A percentile compares a stretch with the other conserved stretches of the same genome.
phyloP scores from a whole-genome alignment of 2,888 invertebrate genomes.

The Junonia oenone region DNA sequence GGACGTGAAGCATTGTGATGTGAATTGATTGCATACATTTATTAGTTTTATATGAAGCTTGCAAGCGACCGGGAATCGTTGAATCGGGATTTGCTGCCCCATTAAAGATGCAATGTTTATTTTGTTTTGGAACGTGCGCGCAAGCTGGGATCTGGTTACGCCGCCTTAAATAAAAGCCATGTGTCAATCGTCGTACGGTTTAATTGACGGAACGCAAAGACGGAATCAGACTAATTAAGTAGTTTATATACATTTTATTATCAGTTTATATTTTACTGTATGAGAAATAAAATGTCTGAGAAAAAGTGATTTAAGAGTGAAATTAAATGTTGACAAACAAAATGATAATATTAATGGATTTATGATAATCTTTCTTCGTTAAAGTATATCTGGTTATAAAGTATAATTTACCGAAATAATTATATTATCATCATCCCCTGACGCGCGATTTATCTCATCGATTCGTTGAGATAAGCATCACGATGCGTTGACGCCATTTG shows the following conservation, averaged over 20 bases:
- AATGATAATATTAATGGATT: not conserved
- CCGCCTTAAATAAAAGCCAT: conserved; percentile 51
- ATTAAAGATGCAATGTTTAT: conserved; percentile 60
- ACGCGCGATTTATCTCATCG: conserved; percentile 58
- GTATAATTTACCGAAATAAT: conserved; percentile 11
- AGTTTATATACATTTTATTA: conserved; percentile 25
- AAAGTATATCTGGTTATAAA: not conserved
- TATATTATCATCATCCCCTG: conserved; percentile 48
- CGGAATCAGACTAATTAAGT: conserved; percentile 30
- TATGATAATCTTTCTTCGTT: not conserved
- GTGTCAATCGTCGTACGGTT: conserved; percentile 56
- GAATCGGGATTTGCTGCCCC: conserved; percentile 52
- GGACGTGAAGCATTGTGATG: conserved; percentile 54
- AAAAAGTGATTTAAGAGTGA: not conserved
- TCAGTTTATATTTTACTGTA: conserved; percentile 35
- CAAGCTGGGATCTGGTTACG: conserved; percentile 27
- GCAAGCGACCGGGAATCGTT: conserved; percentile 57
- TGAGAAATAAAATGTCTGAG: no score
- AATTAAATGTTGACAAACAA: no score
- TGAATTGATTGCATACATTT: conserved; percentile 69
- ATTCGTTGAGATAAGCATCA: conserved; percentile 65
- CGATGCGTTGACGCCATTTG: conserved; percentile 71
- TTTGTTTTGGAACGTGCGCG: conserved; percentile 36
- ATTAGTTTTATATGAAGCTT: conserved; percentile 67
- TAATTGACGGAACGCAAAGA: conserved; percentile 47